Base-by-base conservation (phyloP, 2,113 vertebrate genomes). In the Xiphophorus hellerii region DNA sequence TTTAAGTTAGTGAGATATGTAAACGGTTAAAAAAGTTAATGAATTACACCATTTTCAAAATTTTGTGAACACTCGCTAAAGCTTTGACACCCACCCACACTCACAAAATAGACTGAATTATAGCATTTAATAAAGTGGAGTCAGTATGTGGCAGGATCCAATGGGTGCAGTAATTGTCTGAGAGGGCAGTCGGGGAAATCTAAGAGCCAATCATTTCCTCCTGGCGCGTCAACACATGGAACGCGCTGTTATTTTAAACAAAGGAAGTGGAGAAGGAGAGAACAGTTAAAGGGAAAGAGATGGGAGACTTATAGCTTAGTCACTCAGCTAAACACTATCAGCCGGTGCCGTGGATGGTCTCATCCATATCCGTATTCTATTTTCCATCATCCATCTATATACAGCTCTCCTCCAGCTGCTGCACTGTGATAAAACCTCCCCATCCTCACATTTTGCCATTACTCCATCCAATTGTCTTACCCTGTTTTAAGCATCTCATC, bases 231-330 rank as follows among this genome's bases (percentile, higher is more conserved):
- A 93, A 84, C 62, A 71, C 80, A 76, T 66, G 73, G 82, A 87
- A 89, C 85, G 74, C 75, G 87, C 80, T 87, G 87, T 89, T 86
- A 86, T 89, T 90, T 85, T 83, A 90, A 87, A 86, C 76, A 76
- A 83, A 84, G 73, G n/a, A 48, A 1, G 70, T 28, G 62, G 51
- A 35, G 71, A 28, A 80, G 51, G 76, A 78, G 62, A 78, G 78
- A 77, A 74, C 28, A 73, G 87, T 77, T 66, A 77, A 3, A 75
- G 68, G 14, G 10, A 27, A 69, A 72, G 61, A 82, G 63, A 82
- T 58, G 84, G 86, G 84, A 93, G 92, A 94, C 88, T 92, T 94
- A 94, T 90, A 89, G 91, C 91, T 78, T 88, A 94, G 91, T 94
- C 91, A 93, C 86, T 83, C 88, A 83, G 83, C 87, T 73, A 84